Evolutionary conservation across 2,797 vertebrate genomes (phyloP), one percentile per base, ranked within the genome.

Genomic region (Argya squamiceps): DNA sequence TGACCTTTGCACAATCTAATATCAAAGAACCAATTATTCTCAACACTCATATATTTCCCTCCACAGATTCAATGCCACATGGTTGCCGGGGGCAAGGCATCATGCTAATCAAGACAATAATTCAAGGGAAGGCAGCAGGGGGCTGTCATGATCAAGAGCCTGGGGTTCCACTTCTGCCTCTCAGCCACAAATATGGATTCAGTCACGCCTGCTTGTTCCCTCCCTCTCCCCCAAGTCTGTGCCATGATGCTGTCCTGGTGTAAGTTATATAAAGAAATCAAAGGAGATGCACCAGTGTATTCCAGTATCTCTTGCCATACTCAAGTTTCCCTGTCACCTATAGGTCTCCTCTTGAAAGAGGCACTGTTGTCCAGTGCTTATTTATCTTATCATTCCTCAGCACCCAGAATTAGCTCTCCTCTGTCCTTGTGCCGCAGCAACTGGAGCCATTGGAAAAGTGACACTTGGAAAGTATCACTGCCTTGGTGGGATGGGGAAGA

Each of bases 11-110:
- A 52, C 89, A 96, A 92, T 84, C 63, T 90, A 81, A 84, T 93
- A 90, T 92, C 96, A 96, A 96, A 95, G 94, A 93, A 92, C 70
- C 93, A 87, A 87, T 95, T 97, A 96, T 96, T 94, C 91, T 81
- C 67, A 92, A 68, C 59, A 49, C 62, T 88, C 83, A 60, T 92
- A 86, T 92, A 88, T 94, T 95, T 90, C 74, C 64, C 36, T 94
- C 70, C 80, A 60, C 27, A 74, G 91, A 79, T 59, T 93, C 83
- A 76, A 88, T 92, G 85, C 67, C 89, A 93, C 85, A 94, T 88
- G 89, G 85, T 89, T 96, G 94, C 93, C 0, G 0, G 63, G 92
- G 75, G 85, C 89, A 94, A 93, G 80, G 82, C 89, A 87, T 92
- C 59, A 50, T 77, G 52, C 30, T 96, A 94, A 92, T 96, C 91